Base-by-base conservation (phyloP, 2,113 vertebrate genomes). In the Peromyscus leucopus region DNA sequence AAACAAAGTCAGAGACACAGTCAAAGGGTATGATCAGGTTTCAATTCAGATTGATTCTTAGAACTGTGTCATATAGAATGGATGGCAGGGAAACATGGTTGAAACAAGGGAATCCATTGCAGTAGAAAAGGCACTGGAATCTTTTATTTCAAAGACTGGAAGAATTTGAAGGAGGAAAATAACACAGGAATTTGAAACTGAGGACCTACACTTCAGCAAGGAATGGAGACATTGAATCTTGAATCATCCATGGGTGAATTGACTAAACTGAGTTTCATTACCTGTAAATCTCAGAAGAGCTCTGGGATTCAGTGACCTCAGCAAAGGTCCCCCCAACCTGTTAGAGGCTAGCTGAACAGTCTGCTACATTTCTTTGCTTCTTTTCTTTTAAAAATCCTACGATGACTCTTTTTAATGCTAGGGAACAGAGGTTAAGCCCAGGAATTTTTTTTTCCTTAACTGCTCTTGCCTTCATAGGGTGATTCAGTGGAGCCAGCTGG, bases 391-490 rank as follows among this genome's bases (percentile, higher is more conserved):
- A 83, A 92, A 96, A 91, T 83, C 75, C 61, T 96, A 8, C 31
- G 87, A 33, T 72, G 22, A 55, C 65, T 78, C 15, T 87, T 92
- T 93, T 72, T 94, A 93, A 94, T 82, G 72, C 83, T 69, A 28
- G 12, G 83, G 89, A 93, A 94, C 76, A 97, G 76, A 96, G 92
- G 85, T 96, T 94, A 97, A 89, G n/a, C 97, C 31, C 22, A 19
- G 48, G 89, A 93, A 55, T 63, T 82, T 96, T 65, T 71, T 86
- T 86, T 91, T 74, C 90, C 78, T 57, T 82, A 75, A 31, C 33
- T 89, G 33, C 61, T 69, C 6, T 87, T 93, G 74, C 57, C 71
- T 76, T 92, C 67, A 59, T 24, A 90, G 71, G n/a, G 26, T n/a
- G 46, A 89, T 71, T 97, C 31, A 69, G 0, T 74, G 67, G 95